Base-by-base conservation (phyloP, 2,113 vertebrate species). In the Hyperoodon ampullatus region DNA sequence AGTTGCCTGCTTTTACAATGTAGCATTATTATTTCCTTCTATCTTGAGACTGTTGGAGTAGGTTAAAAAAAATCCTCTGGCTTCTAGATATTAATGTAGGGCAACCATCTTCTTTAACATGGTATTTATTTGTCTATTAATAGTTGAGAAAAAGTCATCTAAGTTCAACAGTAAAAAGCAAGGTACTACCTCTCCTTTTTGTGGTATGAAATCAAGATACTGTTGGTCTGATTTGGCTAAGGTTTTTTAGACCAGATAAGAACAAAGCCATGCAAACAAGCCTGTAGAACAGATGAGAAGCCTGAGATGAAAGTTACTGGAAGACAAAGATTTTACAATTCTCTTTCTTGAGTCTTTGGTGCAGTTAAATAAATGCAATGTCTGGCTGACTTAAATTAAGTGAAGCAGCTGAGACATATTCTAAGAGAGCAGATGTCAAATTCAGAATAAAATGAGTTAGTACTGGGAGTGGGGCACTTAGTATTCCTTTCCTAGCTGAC, bases 361-460 rank as follows among this genome's bases (percentile, higher is more conserved):
- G 30, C 5, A 90, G 33, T 95, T 88, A 94, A 95, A 92, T 53
- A 96, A 94, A 96, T 80, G 77, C 44, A 82, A 80, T 81, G 94
- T 93, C 75, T 81, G 39, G n/a, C 30, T 88, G 28, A 81, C 28
- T 88, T 42, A 91, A 86, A 90, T 94, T 42, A 93, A 87, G n/a
- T 75, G 42, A 90, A 90, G 44, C 26, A 94, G 80, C 5, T 84
- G 53, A 93, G 93, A 82, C 14, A 65, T 30, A 66, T 70, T 78
- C 60, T 81, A 82, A 94, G 63, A 81, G 14, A 96, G 35, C 44
- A 82, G 82, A 89, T 91, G 81, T 86, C 33, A 47, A 89, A 50
- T 88, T 89, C 39, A 92, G 86, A 86, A 86, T 92, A 77, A 93
- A 90, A 60, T 24, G 26, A 53, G 42, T 55, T 94, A 82, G 66